Base-by-base conservation (phyloP, 2,888 invertebrate species). In the Melieria crassipennis region DNA sequence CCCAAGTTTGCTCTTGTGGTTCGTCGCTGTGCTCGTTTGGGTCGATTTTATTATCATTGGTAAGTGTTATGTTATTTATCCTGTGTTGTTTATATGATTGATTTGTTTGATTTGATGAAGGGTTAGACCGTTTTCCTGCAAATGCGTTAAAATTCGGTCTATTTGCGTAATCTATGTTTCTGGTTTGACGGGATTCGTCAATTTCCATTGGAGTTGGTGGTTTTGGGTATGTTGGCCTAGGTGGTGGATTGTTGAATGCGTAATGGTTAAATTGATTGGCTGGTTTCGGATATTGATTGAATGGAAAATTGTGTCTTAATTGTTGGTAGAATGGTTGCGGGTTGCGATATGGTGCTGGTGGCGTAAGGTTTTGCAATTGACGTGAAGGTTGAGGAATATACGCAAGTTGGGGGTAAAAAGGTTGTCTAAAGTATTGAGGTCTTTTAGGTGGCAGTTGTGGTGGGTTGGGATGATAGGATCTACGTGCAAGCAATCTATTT, bases 401-500 rank as follows among this genome's bases (percentile, higher is more conserved):
- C 30, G 30, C 30, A 30, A 30, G 30, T 30, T 30, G 30, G 30
- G 30, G 30, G 30, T 30, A 30, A 30, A 30, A 30, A 30, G 30
- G 30, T 30, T 30, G 30, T 30, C 3, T 30, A 30, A 30, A 30
- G 30, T 30, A 30, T 30, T 30, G 30, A 30, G 30, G 30, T 30
- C 30, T 30, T 30, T 30, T 30, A 30, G 30, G 30, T 30, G 30
- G 30, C 30, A 30, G 30, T 30, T 30, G 30, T 30, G 30, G 1
- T 30, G 30, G 30, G 30, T 30, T 30, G 30, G 30, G 30, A 30
- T 30, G 30, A 30, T 30, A 30, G 13, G n/a, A 9, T 74, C 70
- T 10, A 74, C 57, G 5, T 80, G 76, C 64, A 78, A 73, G 13
- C 68, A 69, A 7, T 42, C 45, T 46, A 78, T 65, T 71, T 79